These are phyloP conservation scores for Gobius niger DNA, from an alignment of 2,113 vertebrate species.

Conservation along the genomic window DNA sequence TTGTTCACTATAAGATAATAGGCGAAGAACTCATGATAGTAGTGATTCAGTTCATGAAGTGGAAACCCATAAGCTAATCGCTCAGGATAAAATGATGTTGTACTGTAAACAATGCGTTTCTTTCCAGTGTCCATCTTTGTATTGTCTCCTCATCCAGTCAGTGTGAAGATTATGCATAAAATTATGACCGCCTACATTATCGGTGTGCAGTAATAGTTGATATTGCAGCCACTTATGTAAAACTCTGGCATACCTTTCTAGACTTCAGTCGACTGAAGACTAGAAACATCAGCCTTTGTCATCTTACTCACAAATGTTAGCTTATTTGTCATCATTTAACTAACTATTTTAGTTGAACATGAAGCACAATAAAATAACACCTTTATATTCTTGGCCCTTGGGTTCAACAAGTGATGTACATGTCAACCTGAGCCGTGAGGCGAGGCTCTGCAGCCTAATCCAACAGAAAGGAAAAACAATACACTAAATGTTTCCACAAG, in stretches of 20 bases:
- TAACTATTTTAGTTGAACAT: no score
- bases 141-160: not conserved
- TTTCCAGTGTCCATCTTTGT: not conserved
- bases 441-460: not conserved
- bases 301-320: no score
- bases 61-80: not conserved
- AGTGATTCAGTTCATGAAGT: conserved; percentile 4
- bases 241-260: not conserved
- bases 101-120: conserved; percentile 2
- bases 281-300: no score
- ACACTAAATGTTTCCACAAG: no score
- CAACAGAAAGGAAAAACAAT: no score
- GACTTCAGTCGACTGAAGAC: not conserved
- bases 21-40: not conserved
- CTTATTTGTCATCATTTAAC: no score
- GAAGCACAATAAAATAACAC: no score
- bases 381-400: no score
- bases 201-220: not conserved
- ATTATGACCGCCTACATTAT: not conserved
- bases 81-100: conserved; percentile 2
- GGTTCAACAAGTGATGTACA: no score
- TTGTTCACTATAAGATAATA: not conserved
- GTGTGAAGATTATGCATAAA: not conserved
- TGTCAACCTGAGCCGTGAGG: not conserved
- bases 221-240: not conserved